Evolutionary conservation across 2,797 vertebrate genomes (phyloP).

Genomic region (Vespertilio murinus): DNA sequence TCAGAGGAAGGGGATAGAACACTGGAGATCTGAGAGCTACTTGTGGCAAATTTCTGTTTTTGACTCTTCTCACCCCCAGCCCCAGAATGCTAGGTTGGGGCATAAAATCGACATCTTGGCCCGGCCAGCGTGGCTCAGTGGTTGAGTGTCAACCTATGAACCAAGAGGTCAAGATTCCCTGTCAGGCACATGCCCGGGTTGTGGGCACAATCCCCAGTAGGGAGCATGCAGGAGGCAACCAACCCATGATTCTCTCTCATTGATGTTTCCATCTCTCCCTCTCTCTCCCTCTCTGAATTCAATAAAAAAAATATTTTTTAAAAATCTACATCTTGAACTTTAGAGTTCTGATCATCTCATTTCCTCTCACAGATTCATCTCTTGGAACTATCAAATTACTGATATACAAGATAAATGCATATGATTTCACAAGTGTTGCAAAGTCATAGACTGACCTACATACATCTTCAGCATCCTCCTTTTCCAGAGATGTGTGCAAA

Average conservation of each 20-base stretch:
- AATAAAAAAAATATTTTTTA: no score
- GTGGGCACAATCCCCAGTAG: no score
- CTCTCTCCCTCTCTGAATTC: no score
- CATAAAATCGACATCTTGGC: background rate
- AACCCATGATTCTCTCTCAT: no score
- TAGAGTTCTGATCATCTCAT: background rate
- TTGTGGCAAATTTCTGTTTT: slow-evolving; percentile 64
- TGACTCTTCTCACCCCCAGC: background rate
- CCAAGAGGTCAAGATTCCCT: no score
- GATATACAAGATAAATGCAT: slow-evolving; percentile 79
- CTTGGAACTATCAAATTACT: slow-evolving; percentile 49
- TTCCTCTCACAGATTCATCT: background rate
- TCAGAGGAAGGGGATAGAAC: slow-evolving; percentile 72
- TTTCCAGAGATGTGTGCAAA: slow-evolving; percentile 66
- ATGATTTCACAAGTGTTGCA: slow-evolving; percentile 77
- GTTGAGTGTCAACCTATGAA: no score
- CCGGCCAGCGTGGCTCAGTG: no score
- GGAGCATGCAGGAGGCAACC: no score
- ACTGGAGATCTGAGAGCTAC: slow-evolving; percentile 59
- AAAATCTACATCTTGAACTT: slow-evolving; percentile 4
- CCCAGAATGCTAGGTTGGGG: background rate
- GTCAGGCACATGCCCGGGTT: no score
- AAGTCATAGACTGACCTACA: slow-evolving; percentile 78
- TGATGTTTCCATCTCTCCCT: no score
- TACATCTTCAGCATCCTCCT: slow-evolving; percentile 70